Base-by-base conservation (phyloP, 2,113 vertebrate genomes). In the Propithecus coquereli region DNA sequence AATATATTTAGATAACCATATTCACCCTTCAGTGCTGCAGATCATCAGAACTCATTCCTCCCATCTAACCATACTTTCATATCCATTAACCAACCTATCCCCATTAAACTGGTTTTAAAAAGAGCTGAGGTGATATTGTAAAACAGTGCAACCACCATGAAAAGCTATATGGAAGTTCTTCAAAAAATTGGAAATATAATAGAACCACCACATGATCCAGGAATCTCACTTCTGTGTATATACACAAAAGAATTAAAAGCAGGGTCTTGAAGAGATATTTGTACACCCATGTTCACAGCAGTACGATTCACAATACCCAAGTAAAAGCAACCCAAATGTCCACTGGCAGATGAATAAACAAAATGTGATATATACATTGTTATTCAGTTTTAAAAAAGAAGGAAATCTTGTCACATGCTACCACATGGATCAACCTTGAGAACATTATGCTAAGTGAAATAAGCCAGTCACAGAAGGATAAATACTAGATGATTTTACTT, bases 101-200 rank as follows among this genome's bases (percentile, higher is more conserved):
- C 25, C 27, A 73, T 73, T 96, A 93, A 70, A 90, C n/a, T 68
- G 40, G 50, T 65, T 79, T 91, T 79, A 37, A 95, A 87, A 90
- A 90, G 87, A 90, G 70, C 66, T 89, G 27, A 85, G 43, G 71
- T 50, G 9, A 54, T 50, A 94, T 20, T 84, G 14, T 59, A 85
- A 93, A 91, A 93, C 50, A 37, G 37, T 70, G 3, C 8, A 77
- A 73, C 40, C 43, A 66, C 37, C 13, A 91, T 43, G 47, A 77
- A 79, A 94, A 89, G 54, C 1, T 83, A 71, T 65, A 88, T 22
- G 40, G 54, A 88, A 10, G 32, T 90, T 85, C 52, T 65, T 80
- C 37, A 85, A 93, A 95, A 70, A 76, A 59, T 27, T 90, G n/a
- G 80, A 85, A 85, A 85, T 47, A 47, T 47, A 47, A 47, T 34